A percentile compares a stretch with the other conserved stretches of the same genome.
Conservation (phyloP, 1,140 invertebrate species). For the Drosophila aff. region DNA sequence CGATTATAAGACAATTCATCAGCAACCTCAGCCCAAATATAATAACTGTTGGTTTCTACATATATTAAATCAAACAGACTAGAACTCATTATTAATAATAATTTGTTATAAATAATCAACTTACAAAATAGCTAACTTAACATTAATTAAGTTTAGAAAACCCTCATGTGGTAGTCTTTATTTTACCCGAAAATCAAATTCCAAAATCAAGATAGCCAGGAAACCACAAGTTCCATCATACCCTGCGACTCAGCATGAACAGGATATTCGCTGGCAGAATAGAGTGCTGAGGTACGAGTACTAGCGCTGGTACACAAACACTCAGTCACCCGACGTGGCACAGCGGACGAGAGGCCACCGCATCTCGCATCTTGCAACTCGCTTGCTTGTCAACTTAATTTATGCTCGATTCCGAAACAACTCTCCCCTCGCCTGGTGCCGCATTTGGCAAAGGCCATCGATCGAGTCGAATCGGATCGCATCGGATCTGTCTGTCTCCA, state of each 20-base stretch:
- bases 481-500: conserved; percentile 12
- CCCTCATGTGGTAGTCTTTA: too few species aligned
- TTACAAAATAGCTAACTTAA: too few species aligned
- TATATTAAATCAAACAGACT: too few species aligned
- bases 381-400: conserved; percentile 78
- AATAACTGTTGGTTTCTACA: too few species aligned
- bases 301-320: conserved; percentile 45
- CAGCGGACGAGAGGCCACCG: conserved; percentile 16
- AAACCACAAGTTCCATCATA: not conserved
- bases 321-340: conserved; percentile 41
- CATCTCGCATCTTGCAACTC: conserved; percentile 39
- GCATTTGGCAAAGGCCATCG: conserved; percentile 75
- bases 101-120: too few species aligned
- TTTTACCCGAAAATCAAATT: too few species aligned
- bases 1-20: not conserved
- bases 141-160: too few species aligned
- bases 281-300: conserved; percentile 51
- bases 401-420: conserved; percentile 70
- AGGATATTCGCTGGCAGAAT: conserved; percentile 23
- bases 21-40: not conserved
- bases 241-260: accelerated
- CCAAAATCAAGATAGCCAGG: not conserved
- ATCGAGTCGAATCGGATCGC: conserved; percentile 47
- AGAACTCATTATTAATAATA: too few species aligned
- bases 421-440: conserved; percentile 18